Evolutionary conservation across 2,113 vertebrate species (phyloP).

Genomic region (Aepyceros melampus): DNA sequence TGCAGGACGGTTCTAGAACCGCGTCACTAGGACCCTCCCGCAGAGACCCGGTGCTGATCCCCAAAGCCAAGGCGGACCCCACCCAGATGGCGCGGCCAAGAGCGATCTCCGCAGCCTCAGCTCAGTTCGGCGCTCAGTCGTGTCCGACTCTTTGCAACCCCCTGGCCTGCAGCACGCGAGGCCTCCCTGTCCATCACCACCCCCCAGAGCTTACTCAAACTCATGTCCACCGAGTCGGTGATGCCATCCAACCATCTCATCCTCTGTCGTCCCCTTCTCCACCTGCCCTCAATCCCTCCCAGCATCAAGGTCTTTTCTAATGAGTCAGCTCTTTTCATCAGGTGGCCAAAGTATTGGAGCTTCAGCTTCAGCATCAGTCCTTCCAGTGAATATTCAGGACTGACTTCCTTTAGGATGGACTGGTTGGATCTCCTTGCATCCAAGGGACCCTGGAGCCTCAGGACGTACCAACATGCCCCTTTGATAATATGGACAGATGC

Average conservation of each 20-base stretch:
- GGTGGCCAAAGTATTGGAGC: background rate
- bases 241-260: background rate
- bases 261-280: background rate
- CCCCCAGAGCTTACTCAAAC: background rate
- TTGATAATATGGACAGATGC: background rate
- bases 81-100: background rate
- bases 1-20: background rate
- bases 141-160: background rate
- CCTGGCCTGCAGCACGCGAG: background rate
- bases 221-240: background rate
- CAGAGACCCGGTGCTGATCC: background rate
- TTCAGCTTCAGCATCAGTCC: background rate
- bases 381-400: background rate
- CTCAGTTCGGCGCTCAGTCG: background rate
- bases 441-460: background rate
- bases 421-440: background rate
- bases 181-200: background rate
- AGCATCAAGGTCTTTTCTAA: background rate
- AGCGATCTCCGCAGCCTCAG: background rate
- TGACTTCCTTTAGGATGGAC: background rate
- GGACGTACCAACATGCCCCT: no score
- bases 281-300: background rate
- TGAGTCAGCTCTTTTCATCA: background rate
- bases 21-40: background rate
- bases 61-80: background rate